phyloP scores from a whole-genome alignment of 2,113 vertebrate species.

The Alexandromys fortis region DNA sequence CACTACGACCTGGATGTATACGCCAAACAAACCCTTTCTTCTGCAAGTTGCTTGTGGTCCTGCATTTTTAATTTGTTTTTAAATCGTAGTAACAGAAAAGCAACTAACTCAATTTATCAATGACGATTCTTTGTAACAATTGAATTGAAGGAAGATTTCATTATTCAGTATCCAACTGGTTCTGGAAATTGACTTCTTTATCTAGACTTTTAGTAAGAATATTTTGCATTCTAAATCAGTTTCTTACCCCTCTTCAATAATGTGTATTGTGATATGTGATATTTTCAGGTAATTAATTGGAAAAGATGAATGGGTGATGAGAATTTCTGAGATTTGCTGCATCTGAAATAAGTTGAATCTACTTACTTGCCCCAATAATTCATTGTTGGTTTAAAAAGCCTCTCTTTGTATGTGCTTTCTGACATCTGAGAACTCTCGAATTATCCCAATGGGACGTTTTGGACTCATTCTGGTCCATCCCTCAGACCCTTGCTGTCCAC shows the following conservation, averaged over 20 bases:
- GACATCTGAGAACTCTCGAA: background rate
- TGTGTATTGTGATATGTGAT: background rate
- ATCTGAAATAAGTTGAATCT: background rate
- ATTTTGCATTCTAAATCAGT: background rate
- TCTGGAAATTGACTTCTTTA: background rate
- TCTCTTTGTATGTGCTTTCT: background rate
- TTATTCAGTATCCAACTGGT: background rate
- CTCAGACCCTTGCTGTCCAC: background rate
- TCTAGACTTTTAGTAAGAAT: background rate
- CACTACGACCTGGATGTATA: background rate
- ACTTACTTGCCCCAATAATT: background rate
- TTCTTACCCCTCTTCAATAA: background rate
- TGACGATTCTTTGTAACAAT: background rate
- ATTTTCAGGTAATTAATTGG: background rate
- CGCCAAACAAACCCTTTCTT: background rate
- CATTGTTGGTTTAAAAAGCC: background rate
- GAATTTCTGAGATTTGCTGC: background rate
- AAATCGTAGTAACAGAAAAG: background rate
- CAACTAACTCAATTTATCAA: background rate
- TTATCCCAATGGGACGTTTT: background rate
- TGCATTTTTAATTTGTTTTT: background rate
- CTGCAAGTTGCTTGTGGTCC: background rate
- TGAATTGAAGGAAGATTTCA: background rate
- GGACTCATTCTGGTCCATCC: background rate
- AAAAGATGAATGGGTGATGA: background rate